A percentile compares a stretch with the other conserved stretches of the same genome.
Conservation (phyloP, 2,888 invertebrate species). For the Parelbella ahira region DNA sequence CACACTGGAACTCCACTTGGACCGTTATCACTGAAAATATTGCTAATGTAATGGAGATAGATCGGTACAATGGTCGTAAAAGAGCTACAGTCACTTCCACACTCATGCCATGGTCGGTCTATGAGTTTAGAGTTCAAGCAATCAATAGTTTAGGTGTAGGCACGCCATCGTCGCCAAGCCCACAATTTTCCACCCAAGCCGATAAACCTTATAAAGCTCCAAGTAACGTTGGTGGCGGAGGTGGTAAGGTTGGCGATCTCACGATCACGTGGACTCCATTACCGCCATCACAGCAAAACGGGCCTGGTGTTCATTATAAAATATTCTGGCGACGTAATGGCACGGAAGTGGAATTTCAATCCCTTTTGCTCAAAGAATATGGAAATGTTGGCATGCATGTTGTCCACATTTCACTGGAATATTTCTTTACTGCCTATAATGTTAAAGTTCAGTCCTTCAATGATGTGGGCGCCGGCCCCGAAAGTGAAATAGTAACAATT, state of each 20-base stretch:
- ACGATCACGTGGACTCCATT: slow-evolving; percentile 94
- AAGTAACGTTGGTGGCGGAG: slow-evolving; percentile 92
- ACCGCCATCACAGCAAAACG: slow-evolving; percentile 90
- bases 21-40: slow-evolving; percentile 83
- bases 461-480: slow-evolving; percentile 89
- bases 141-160: slow-evolving; percentile 92
- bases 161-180: slow-evolving; percentile 89
- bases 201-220: slow-evolving; percentile 90
- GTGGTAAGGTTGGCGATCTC: slow-evolving; percentile 96
- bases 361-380: slow-evolving; percentile 83
- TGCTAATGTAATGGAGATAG: slow-evolving; percentile 85
- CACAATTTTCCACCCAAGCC: slow-evolving; percentile 90
- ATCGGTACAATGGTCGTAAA: slow-evolving; percentile 88
- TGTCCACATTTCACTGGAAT: slow-evolving; percentile 85
- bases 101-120: slow-evolving; percentile 92
- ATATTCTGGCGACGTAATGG: slow-evolving; percentile 91
- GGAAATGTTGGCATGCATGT: slow-evolving; percentile 91
- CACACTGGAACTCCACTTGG: slow-evolving; percentile 94
- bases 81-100: slow-evolving; percentile 85
- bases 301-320: slow-evolving; percentile 93
- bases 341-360: slow-evolving; percentile 88
- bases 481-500: slow-evolving; percentile 86
- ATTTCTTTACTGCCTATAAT: slow-evolving; percentile 91
- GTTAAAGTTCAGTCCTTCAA: slow-evolving; percentile 93
- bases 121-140: slow-evolving; percentile 94